Evolutionary conservation across 2,888 invertebrate species (phyloP).

Genomic region (Caenorhabditis becei): DNA sequence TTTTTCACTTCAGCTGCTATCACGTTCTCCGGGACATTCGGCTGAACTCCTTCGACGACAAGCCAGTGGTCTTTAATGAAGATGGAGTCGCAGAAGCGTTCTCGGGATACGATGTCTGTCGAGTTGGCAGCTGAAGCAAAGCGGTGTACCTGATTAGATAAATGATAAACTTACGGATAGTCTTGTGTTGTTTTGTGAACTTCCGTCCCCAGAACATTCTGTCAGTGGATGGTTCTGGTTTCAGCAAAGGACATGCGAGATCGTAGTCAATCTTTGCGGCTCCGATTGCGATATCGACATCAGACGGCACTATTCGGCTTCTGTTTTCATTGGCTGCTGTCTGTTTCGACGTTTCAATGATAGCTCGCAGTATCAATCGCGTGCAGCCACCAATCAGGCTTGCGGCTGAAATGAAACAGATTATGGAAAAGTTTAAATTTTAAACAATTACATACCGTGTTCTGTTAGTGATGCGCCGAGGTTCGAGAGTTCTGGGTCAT

Average conservation of each 20-base stretch:
- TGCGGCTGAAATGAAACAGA: not conserved
- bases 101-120: constrained; percentile 24
- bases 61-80: constrained; percentile 58
- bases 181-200: constrained; percentile 16
- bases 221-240: constrained; percentile 31
- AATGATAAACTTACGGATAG: constrained; percentile 25
- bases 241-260: constrained; percentile 34
- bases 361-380: constrained; percentile 33
- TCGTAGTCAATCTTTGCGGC: constrained; percentile 27
- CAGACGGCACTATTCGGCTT: constrained; percentile 42
- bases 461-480: constrained; percentile 10
- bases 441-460: not conserved
- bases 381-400: constrained; percentile 34
- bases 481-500: constrained; percentile 10
- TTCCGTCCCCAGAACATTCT: constrained; percentile 59
- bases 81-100: constrained; percentile 49
- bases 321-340: constrained; percentile 32
- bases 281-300: constrained; percentile 37
- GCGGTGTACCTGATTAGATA: not conserved
- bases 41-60: constrained; percentile 53
- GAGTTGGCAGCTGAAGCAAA: constrained; percentile 36
- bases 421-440: not conserved
- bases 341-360: constrained; percentile 41
- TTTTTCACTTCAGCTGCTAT: constrained; percentile 34
- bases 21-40: constrained; percentile 58